These are phyloP conservation scores for Serinus canaria DNA, from an alignment of 2,113 vertebrate species.

Conservation along the genomic window DNA sequence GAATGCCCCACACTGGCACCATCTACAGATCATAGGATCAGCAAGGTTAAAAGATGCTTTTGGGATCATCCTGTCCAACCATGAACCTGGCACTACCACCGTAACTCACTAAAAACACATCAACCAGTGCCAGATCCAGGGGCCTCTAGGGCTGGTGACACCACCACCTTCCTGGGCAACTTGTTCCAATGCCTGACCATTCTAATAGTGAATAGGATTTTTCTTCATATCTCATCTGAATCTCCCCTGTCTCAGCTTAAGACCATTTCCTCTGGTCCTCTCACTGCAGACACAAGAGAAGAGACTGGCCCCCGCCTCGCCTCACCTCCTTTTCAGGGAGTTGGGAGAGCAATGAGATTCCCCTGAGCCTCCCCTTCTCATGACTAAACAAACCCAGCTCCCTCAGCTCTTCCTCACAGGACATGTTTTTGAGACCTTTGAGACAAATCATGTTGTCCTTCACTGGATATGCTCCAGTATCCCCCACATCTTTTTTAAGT, in stretches of 20 bases:
- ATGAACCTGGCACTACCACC: background rate
- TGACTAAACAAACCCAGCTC: background rate
- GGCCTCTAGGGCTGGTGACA: background rate
- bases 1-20: background rate
- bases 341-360: background rate
- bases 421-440: background rate
- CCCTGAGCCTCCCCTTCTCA: fast-evolving
- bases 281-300: fast-evolving
- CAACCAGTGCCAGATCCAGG: background rate
- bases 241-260: background rate
- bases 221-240: background rate
- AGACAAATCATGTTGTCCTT: background rate
- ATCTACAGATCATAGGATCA: background rate
- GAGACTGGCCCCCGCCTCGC: background rate
- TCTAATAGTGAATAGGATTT: background rate
- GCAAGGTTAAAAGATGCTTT: background rate
- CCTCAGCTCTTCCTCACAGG: background rate
- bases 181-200: background rate
- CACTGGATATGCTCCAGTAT: background rate
- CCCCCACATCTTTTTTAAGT: background rate
- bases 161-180: background rate
- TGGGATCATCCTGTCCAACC: background rate
- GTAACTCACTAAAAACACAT: background rate
- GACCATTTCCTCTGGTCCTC: background rate
- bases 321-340: background rate